These are phyloP conservation scores for Cryptus viduatorius DNA, from an alignment of 2,888 invertebrate species.

Conservation along the genomic window DNA sequence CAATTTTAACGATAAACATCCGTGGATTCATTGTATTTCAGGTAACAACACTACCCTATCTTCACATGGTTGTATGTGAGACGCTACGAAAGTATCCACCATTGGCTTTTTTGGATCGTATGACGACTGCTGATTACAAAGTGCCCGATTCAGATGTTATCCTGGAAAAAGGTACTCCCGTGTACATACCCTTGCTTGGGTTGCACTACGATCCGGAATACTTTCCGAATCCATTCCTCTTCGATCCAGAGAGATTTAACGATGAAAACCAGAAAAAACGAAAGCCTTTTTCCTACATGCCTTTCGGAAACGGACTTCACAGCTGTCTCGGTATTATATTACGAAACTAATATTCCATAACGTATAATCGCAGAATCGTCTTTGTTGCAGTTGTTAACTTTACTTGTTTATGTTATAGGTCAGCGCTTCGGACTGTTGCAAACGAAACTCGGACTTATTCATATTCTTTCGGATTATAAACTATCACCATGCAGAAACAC, in stretches of 20 bases:
- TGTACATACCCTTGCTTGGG: conserved; percentile 80
- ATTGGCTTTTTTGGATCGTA: conserved; percentile 77
- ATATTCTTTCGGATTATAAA: conserved; percentile 76
- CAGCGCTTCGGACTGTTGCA: conserved; percentile 78
- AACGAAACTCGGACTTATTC: conserved; percentile 75
- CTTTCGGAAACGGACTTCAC: conserved; percentile 83
- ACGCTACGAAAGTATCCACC: conserved; percentile 84
- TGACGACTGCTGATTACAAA: conserved; percentile 74
- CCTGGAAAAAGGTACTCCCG: conserved; percentile 79
- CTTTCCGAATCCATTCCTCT: conserved; percentile 77
- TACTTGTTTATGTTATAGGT: conserved; percentile 70
- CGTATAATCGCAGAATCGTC: neutral
- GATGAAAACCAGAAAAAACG: conserved; percentile 79
- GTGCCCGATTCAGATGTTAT: conserved; percentile 75
- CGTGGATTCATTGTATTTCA: conserved; percentile 29
- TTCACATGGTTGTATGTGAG: conserved; percentile 81
- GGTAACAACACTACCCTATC: conserved; percentile 73
- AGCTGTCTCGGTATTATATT: conserved; percentile 66
- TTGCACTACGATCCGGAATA: conserved; percentile 81
- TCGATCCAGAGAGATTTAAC: conserved; percentile 84
- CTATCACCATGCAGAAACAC: conserved; percentile 74
- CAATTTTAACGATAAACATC: neutral
- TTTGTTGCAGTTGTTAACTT: neutral
- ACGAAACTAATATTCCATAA: neutral
- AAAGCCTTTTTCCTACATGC: conserved; percentile 77